Conservation (phyloP, 30 jellyfish, hydroid and myxozoan species). For the Aurelia aurita complex sp. Pacific region DNA sequence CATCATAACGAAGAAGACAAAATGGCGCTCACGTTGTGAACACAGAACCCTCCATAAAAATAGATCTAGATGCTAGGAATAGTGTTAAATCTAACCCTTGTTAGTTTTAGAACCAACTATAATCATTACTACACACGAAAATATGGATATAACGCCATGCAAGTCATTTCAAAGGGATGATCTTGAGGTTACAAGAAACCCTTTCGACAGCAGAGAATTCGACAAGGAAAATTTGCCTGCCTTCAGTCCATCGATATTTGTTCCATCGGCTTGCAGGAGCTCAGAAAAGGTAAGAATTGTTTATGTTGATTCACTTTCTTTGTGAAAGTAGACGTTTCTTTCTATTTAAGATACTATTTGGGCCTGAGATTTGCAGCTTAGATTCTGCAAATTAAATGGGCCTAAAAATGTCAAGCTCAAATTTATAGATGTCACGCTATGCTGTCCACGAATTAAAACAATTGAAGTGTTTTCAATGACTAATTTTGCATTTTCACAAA, state of each 20-base stretch:
- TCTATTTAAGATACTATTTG: too few relatives aligned
- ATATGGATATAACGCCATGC: conserved; percentile 67
- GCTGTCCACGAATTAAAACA: too few relatives aligned
- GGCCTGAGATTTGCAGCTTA: too few relatives aligned
- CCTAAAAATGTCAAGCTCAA: too few relatives aligned
- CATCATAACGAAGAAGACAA: neutral
- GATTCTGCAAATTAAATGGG: too few relatives aligned
- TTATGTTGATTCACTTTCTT: neutral
- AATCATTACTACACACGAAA: neutral
- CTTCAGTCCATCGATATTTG: conserved; percentile 77
- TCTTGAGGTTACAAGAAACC: conserved; percentile 74
- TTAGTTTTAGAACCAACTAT: neutral
- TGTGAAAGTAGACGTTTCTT: too few relatives aligned
- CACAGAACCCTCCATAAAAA: neutral
- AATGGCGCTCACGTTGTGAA: neutral
- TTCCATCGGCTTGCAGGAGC: conserved; percentile 24
- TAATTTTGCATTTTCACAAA: too few relatives aligned
- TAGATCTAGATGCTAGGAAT: too few relatives aligned
- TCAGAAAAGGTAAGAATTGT: conserved; percentile 63
- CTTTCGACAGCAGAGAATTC: conserved; percentile 77
- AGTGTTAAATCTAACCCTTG: neutral
- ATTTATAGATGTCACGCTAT: too few relatives aligned
- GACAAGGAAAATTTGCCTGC: conserved; percentile 80
- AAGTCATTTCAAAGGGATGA: conserved; percentile 65
- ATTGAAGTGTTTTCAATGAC: too few relatives aligned